Conservation (phyloP, 2,888 invertebrate species). For the Trilocha varians region DNA sequence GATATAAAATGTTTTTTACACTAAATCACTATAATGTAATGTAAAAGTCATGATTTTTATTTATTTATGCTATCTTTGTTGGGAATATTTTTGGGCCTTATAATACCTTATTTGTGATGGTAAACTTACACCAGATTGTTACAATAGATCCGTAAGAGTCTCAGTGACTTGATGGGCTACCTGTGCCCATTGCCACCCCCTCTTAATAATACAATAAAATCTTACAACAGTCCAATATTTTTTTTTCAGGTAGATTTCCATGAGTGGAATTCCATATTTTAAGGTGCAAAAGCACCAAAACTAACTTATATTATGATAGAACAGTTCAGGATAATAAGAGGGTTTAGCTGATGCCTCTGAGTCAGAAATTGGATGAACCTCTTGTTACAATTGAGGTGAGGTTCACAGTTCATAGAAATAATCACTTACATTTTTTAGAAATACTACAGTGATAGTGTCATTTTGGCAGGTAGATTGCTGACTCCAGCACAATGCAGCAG, state of each 20-base stretch:
- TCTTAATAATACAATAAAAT: too few relatives aligned
- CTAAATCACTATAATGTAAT: too few relatives aligned
- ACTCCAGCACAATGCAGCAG: constrained; percentile 74
- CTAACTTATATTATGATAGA: constrained; percentile 61
- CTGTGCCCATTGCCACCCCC: too few relatives aligned
- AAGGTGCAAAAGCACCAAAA: constrained; percentile 63
- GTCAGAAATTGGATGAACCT: constrained; percentile 71
- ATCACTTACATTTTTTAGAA: not conserved
- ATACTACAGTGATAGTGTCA: constrained; percentile 47
- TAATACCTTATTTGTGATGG: too few relatives aligned
- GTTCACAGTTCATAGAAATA: constrained; percentile 4
- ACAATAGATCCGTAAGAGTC: too few relatives aligned
- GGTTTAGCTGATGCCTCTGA: constrained; percentile 73
- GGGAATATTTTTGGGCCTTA: too few relatives aligned
- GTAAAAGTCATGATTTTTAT: too few relatives aligned
- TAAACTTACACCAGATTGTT: too few relatives aligned
- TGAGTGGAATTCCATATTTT: constrained; percentile 48
- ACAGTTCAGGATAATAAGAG: constrained; percentile 63
- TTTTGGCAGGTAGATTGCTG: constrained; percentile 73
- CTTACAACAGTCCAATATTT: too few relatives aligned
- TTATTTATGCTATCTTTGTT: too few relatives aligned
- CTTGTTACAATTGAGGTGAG: constrained; percentile 73
- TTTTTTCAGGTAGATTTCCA: constrained; percentile 54
- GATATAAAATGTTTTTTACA: too few relatives aligned
- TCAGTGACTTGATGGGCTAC: too few relatives aligned